A percentile compares a stretch with the other conserved stretches of the same genome.
Conservation (phyloP, 2,888 invertebrate species). For the Ectobius pallidus region DNA sequence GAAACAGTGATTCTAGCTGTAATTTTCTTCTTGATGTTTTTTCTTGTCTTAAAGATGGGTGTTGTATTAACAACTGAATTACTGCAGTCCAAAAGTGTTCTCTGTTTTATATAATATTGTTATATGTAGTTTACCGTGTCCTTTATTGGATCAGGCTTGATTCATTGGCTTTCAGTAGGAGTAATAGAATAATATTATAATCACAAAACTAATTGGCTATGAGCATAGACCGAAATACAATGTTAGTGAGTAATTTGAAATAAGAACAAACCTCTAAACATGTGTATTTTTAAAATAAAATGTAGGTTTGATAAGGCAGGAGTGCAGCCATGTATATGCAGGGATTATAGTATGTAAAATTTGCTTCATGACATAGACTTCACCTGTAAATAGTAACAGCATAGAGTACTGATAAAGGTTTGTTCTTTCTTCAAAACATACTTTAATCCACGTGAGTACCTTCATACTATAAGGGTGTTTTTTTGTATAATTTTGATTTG, state of each 20-base stretch:
- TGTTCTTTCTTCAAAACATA: constrained; percentile 26
- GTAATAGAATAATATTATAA: not conserved
- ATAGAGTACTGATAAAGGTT: not conserved
- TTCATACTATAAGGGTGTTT: not conserved
- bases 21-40: constrained; percentile 23
- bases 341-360: not conserved
- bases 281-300: constrained; percentile 3
- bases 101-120: constrained; percentile 22
- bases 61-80: constrained; percentile 20
- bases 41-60: constrained; percentile 17
- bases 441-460: constrained; percentile 5
- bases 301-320: no score
- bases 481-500: constrained; percentile 4
- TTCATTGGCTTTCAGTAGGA: constrained; percentile 2
- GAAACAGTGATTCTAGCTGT: constrained; percentile 4
- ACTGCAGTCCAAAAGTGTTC: constrained; percentile 24
- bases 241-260: constrained; percentile 5
- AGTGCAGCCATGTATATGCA: not conserved
- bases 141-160: constrained; percentile 13
- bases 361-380: not conserved
- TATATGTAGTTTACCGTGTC: constrained; percentile 22
- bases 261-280: constrained; percentile 8
- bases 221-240: constrained; percentile 6
- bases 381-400: not conserved
- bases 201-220: constrained; percentile 11